phyloP scores from a whole-genome alignment of 2,888 invertebrate genomes.

The Troilus luridus region DNA sequence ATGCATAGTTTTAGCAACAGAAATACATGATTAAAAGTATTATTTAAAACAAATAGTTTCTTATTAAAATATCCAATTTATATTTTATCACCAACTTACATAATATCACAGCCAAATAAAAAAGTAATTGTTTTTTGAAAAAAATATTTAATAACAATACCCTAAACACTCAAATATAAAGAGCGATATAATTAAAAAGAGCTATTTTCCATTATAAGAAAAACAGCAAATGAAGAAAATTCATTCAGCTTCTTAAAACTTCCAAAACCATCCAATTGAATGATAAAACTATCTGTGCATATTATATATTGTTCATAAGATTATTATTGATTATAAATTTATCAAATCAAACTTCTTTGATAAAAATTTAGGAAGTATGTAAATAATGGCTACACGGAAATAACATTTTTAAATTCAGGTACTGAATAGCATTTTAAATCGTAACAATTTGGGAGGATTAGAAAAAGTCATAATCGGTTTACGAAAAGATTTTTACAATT shows the following conservation, averaged over 20 bases:
- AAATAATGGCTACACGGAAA: not conserved
- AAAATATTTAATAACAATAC: not conserved
- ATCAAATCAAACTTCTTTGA: not conserved
- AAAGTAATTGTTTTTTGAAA: not conserved
- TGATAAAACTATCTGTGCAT: not conserved
- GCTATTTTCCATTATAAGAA: not conserved
- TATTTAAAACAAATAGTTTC: not conserved
- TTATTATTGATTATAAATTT: not conserved
- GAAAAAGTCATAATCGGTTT: not conserved
- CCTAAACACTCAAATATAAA: not conserved
- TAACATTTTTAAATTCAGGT: not conserved
- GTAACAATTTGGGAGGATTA: not conserved
- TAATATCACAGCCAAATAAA: conserved; percentile 29
- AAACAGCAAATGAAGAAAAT: not conserved
- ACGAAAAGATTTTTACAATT: not conserved
- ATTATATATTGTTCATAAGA: not conserved
- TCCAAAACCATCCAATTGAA: not conserved
- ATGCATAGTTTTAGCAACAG: not conserved
- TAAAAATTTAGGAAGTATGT: not conserved
- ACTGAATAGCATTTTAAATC: not conserved
- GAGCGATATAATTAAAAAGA: not conserved
- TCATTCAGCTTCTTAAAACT: not conserved
- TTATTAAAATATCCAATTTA: not conserved
- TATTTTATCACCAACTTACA: not conserved
- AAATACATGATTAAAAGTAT: not conserved